Evolutionary conservation across 2,888 invertebrate species (phyloP), one percentile per base, ranked within the genome.

Genomic region (Idaea dimidiata): DNA sequence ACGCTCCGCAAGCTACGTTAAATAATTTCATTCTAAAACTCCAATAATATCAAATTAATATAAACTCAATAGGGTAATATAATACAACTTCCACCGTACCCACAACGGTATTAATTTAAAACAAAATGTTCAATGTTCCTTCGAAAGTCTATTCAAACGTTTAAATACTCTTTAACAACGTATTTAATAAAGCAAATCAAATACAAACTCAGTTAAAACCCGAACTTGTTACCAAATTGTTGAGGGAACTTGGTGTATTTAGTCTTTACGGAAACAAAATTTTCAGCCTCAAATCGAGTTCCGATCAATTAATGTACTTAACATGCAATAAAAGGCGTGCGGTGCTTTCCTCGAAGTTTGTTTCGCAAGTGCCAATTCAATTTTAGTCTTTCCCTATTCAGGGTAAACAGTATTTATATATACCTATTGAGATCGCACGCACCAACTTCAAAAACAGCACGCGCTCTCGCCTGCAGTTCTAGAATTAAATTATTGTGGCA

Each of bases 251-350:
- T 79, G 64, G 62, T 32, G 70, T 43, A 43, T 43, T 24, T 58
- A 67, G 75, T 78, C 75, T 78, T 76, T 68, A 62, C 63, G 74
- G 72, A 71, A 71, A 70, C 64, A 66, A 72, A 77, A 79, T 78
- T 77, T 82, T 79, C 72, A 71, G 78, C 72, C 73, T 74, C 70
- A 81, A 86, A 84, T 83, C 74, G 81, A 86, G 79, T 85, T 86
- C 73, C 86, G 73, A 85, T 87, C 82, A 87, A 87, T 89, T 88
- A 88, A 80, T 83, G 79, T 84, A 81, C 85, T 88, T 88, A 87
- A 85, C 86, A 87, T 86, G 86, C 88, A 86, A 87, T 88, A 89
- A 88, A 87, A 86, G 83, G 81, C 80, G 82, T 75, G 72, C 78
- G 74, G 76, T 75, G 76, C 78, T 79, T 75, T 80, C 56, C 17